Percentiles rank a stretch among this genome's conserved stretches.
Evolutionary conservation across 2,888 invertebrate genomes (phyloP).

Genomic region (Trachelus stipa): DNA sequence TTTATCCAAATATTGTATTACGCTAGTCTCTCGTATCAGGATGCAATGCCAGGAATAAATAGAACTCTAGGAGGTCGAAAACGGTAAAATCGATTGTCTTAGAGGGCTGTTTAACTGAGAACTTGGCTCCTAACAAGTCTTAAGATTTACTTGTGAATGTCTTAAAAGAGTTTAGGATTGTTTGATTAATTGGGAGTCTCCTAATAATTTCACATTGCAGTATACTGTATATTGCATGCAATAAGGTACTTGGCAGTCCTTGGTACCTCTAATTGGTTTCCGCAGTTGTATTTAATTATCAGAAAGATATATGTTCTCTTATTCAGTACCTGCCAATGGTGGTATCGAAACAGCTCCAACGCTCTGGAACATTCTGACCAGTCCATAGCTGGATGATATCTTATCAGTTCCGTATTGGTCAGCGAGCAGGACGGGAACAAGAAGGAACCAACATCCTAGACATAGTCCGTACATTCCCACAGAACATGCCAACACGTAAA

Average conservation of each 20-base stretch:
- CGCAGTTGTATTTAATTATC: background rate
- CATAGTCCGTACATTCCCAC: constrained; percentile 79
- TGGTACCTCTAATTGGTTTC: background rate
- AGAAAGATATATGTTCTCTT: background rate
- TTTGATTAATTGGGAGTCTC: background rate
- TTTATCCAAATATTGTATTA: background rate
- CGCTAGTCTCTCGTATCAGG: background rate
- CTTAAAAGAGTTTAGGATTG: background rate
- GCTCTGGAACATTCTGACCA: constrained; percentile 82
- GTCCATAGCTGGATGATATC: constrained; percentile 81
- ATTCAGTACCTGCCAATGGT: constrained; percentile 73
- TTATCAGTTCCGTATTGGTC: constrained; percentile 81
- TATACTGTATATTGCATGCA: background rate
- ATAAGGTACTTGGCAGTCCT: background rate
- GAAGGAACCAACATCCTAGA: constrained; percentile 81
- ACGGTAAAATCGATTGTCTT: background rate
- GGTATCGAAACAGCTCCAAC: constrained; percentile 80
- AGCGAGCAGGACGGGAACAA: constrained; percentile 79
- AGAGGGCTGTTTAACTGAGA: background rate
- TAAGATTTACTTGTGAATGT: background rate
- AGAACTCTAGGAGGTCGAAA: background rate
- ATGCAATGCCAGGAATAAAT: background rate
- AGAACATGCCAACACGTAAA: constrained; percentile 75
- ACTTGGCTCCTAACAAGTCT: background rate
- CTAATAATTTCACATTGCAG: background rate